A percentile compares a stretch with the other conserved stretches of the same genome.
phyloP scores from a whole-genome alignment of 2,888 invertebrate species.

The Rhyacophila evoluta region DNA sequence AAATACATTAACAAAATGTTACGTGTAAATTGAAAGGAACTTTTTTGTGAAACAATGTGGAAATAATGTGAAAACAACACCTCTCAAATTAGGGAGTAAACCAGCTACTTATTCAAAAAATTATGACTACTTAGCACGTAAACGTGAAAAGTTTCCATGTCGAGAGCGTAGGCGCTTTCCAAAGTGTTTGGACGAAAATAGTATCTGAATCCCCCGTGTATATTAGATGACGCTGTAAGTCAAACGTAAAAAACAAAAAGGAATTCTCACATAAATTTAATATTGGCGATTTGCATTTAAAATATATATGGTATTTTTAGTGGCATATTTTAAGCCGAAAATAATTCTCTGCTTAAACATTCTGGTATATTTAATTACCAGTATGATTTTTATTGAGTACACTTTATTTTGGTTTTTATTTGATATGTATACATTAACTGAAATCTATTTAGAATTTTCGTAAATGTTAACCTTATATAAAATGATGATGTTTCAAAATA shows the following conservation, averaged over 20 bases:
- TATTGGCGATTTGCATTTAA: too few relatives aligned
- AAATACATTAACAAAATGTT: not conserved
- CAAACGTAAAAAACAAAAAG: not conserved
- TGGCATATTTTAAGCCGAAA: too few relatives aligned
- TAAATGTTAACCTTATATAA: too few relatives aligned
- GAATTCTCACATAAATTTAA: too few relatives aligned
- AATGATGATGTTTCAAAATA: too few relatives aligned
- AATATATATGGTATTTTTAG: too few relatives aligned
- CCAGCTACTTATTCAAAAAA: conserved; percentile 13
- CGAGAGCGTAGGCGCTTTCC: not conserved
- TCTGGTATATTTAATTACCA: too few relatives aligned
- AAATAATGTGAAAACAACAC: conserved; percentile 12
- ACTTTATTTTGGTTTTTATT: too few relatives aligned
- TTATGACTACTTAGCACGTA: conserved; percentile 19
- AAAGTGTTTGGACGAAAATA: not conserved
- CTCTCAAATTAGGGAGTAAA: not conserved
- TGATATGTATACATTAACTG: too few relatives aligned
- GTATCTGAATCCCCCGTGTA: not conserved
- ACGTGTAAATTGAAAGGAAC: not conserved
- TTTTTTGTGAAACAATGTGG: not conserved
- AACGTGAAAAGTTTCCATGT: not conserved
- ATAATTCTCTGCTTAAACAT: too few relatives aligned
- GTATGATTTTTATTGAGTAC: too few relatives aligned
- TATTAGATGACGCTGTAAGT: not conserved
- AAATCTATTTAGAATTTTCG: too few relatives aligned